phyloP scores from a whole-genome alignment of 2,888 invertebrate genomes.

The Erebia palarica region DNA sequence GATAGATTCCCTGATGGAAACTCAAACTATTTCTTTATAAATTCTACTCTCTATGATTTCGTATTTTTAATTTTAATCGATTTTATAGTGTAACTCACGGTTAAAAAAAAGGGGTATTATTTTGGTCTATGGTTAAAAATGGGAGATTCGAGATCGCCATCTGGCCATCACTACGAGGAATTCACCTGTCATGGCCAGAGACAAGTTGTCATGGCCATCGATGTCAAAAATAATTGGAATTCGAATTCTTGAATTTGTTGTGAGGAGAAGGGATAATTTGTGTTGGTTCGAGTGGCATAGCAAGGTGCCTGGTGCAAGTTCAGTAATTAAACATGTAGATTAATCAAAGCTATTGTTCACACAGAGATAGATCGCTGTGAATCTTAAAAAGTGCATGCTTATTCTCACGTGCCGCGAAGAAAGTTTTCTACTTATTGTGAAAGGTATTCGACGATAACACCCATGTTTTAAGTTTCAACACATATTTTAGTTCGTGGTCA shows the following conservation, averaged over 20 bases:
- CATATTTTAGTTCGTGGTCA: slow-evolving; percentile 32
- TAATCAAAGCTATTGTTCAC: slow-evolving; percentile 72
- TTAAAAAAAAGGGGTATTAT: too few species aligned
- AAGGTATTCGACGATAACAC: slow-evolving; percentile 48
- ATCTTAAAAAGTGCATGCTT: slow-evolving; percentile 62
- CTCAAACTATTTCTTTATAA: too few species aligned
- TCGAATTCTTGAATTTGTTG: slow-evolving; percentile 47
- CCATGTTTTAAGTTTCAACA: slow-evolving; percentile 31
- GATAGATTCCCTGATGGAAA: too few species aligned
- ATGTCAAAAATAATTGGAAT: slow-evolving; percentile 34
- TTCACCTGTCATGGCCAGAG: slow-evolving; percentile 49
- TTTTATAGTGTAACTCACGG: too few species aligned
- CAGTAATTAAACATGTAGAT: slow-evolving; percentile 69
- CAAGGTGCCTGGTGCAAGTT: slow-evolving; percentile 47
- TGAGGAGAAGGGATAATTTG: slow-evolving; percentile 55
- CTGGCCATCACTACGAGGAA: slow-evolving; percentile 44
- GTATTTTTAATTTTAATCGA: too few species aligned
- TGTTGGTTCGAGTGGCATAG: slow-evolving; percentile 41
- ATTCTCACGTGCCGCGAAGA: slow-evolving; percentile 73
- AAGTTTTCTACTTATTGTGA: slow-evolving; percentile 59
- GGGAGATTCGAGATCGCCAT: slow-evolving; percentile 32
- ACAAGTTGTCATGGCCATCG: slow-evolving; percentile 44
- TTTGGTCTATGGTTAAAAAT: not conserved
- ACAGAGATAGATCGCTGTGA: slow-evolving; percentile 64
- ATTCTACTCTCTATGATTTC: too few species aligned